phyloP scores from a whole-genome alignment of 92 coral and sea anemone species.

The Phenganax marumi region DNA sequence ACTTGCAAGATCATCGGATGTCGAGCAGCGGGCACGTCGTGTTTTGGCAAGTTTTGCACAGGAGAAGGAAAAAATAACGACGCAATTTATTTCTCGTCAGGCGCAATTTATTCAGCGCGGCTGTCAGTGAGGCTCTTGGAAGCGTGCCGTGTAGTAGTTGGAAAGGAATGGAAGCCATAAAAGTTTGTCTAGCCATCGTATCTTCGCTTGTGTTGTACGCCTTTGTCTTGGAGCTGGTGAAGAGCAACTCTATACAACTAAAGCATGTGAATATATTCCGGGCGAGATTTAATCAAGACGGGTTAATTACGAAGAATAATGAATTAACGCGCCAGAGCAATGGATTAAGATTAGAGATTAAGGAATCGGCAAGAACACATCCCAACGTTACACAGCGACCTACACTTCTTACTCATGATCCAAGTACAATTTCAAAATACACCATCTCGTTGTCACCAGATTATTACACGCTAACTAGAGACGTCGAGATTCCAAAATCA shows the following conservation, averaged over 20 bases:
- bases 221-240: slow-evolving; percentile 17
- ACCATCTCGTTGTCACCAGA: slow-evolving; percentile 23
- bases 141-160: not conserved
- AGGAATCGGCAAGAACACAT: not conserved
- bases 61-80: not conserved
- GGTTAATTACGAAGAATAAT: too few species aligned
- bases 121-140: not conserved
- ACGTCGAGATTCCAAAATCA: not conserved
- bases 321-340: not conserved
- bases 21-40: not conserved
- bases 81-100: not conserved
- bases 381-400: not conserved
- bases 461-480: slow-evolving; percentile 4
- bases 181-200: not conserved
- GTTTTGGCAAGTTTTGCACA: not conserved
- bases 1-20: slow-evolving; percentile 10
- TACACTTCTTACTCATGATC: not conserved
- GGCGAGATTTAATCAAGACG: not conserved
- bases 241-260: not conserved
- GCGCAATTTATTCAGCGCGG: not conserved
- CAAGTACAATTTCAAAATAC: not conserved
- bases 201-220: slow-evolving; percentile 13
- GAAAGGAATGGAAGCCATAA: slow-evolving; percentile 25
- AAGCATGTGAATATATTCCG: not conserved
- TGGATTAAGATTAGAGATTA: too few species aligned